Base-by-base conservation (phyloP, 1,140 invertebrate species). In the Nasonia longicornis region DNA sequence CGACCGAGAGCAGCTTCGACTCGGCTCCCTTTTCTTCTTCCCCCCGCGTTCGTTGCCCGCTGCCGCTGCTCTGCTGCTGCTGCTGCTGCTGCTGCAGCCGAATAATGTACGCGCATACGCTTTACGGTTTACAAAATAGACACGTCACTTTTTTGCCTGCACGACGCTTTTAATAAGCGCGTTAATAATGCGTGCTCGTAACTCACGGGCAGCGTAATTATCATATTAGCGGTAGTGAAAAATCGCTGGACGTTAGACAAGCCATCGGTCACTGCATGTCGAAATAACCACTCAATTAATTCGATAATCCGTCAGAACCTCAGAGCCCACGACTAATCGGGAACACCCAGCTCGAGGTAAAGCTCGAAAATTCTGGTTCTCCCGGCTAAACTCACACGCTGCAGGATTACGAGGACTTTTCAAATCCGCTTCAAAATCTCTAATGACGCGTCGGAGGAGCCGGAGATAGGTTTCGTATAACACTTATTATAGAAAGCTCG, bases 271-370 rank as follows among this genome's bases (percentile, higher is more conserved):
- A 42, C 2, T 20, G 31, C 26, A 8, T 35, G 31, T 31, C 69
- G 69, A 38, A 71, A 71, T 35, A 42, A 71, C 31, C 35, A 20
- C 66, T 71, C 35, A 71, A 71, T 35, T 31, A 67, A 31, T 67
- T 67, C 69, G 20, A 35, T 71, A 38, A 38, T 42, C 69, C 26
- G 35, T 71, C 69, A 42, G n/a, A 42, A 42, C 38, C 38, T 42
- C 38, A 42, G 12, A 71, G 6, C 35, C 14, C 14, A 42, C 69
- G 69, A 42, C 31, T n/a, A 71, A 12, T 38, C 29, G 35, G 20
- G 69, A 42, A 71, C 29, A 71, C 69, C 69, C 69, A 38, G 11
- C 31, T 29, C 31, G 67, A 35, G 10, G 3, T 66, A 26, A 29
- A 67, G 64, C 29, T 67, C 11, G 26, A 67, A 67, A 67, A 66